A percentile compares a stretch with the other conserved stretches of the same genome.
These are phyloP conservation scores for Ahaetulla prasina DNA, from an alignment of 2,113 vertebrate genomes.

Conservation along the genomic window DNA sequence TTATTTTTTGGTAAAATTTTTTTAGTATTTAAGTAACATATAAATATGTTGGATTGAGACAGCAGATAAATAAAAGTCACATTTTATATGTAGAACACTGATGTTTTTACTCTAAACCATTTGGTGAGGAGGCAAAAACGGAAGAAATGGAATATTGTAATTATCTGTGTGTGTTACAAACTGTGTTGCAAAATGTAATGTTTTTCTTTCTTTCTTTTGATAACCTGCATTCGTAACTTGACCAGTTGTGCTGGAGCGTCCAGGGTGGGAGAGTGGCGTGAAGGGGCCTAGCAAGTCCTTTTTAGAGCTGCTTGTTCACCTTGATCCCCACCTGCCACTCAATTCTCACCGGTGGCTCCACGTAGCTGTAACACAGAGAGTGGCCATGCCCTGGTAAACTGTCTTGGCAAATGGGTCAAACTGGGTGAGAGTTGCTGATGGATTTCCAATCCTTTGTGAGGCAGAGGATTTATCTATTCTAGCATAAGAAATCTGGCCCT, in stretches of 20 bases:
- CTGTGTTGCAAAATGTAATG: not conserved
- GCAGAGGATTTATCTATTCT: not conserved
- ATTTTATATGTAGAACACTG: not conserved
- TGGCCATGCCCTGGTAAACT: not conserved
- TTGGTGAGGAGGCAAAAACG: accelerated
- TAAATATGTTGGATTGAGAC: not conserved
- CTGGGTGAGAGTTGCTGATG: not conserved
- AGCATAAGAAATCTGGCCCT: not conserved
- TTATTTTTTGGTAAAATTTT: not conserved
- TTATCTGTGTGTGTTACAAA: not conserved
- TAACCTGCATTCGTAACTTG: not conserved
- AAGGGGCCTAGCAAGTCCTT: not conserved
- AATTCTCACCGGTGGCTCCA: not conserved
- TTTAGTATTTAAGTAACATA: not conserved
- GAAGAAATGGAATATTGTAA: not conserved
- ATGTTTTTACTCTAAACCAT: not conserved
- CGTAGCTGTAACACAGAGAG: not conserved
- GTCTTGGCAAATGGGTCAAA: not conserved
- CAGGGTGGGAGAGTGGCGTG: not conserved
- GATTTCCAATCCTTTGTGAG: not conserved
- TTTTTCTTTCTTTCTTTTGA: too few relatives aligned
- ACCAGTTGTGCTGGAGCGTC: not conserved
- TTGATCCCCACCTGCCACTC: not conserved
- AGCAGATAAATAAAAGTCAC: not conserved
- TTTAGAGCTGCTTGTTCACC: not conserved